These are phyloP conservation scores for Scortum barcoo DNA, from an alignment of 2,113 vertebrate genomes.

Conservation along the genomic window DNA sequence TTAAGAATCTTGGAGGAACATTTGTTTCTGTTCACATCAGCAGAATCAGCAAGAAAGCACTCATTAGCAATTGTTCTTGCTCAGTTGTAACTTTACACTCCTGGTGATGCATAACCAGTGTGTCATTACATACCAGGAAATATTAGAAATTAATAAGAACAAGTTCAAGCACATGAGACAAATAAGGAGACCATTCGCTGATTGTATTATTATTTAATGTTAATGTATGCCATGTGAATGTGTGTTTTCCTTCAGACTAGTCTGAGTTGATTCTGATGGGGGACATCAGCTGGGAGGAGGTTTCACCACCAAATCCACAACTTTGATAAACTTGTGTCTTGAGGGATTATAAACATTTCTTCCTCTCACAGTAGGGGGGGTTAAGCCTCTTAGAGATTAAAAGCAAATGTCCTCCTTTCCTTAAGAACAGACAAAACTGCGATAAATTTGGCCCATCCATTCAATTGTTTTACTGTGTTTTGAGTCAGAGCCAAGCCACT, in stretches of 20 bases:
- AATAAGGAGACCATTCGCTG: not conserved
- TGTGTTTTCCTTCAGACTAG: not conserved
- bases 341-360: conserved; percentile 42
- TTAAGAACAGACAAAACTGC: conserved; percentile 7
- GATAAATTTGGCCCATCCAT: not conserved
- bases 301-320: conserved; percentile 1
- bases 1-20: not conserved
- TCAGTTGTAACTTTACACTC: no score
- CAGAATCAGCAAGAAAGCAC: not conserved
- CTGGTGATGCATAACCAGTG: not conserved
- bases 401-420: conserved; percentile 23
- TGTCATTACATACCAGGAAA: not conserved
- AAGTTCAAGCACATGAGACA: not conserved
- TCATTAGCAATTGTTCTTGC: no score
- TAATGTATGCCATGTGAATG: not conserved
- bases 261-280: not conserved
- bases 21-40: not conserved
- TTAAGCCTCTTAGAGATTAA: conserved; percentile 48
- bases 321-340: conserved; percentile 39
- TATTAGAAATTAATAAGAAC: not conserved
- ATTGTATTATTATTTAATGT: not conserved
- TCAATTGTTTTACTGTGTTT: conserved; percentile 18
- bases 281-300: not conserved
- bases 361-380: conserved; percentile 28
- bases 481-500: not conserved